These are phyloP conservation scores for Drosophila rubida DNA, from an alignment of 2,888 invertebrate genomes.

Conservation along the genomic window DNA sequence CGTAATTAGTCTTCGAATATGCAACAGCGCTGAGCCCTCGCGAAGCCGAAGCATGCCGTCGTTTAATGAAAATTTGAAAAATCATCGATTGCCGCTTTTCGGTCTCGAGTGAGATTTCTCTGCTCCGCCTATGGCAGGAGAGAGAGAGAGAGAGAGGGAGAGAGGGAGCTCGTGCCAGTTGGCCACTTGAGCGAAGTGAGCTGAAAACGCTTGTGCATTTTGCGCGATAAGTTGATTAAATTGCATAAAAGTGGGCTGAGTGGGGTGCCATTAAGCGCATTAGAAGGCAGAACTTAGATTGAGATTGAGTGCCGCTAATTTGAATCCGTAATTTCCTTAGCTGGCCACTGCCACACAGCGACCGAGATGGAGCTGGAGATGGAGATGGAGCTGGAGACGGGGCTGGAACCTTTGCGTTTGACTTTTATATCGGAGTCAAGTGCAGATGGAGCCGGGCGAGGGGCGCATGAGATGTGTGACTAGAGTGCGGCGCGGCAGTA, in stretches of 20 bases:
- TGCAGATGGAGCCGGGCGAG: not conserved
- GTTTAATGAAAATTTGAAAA: constrained; percentile 60
- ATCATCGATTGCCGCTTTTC: constrained; percentile 56
- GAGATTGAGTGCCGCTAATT: constrained; percentile 79
- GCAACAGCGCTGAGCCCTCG: constrained; percentile 50
- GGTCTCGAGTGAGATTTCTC: not conserved
- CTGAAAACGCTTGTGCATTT: constrained; percentile 55
- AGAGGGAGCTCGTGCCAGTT: not conserved
- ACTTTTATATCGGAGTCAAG: constrained; percentile 12
- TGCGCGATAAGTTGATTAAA: constrained; percentile 76
- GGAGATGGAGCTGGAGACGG: too few species aligned
- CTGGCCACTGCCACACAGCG: constrained; percentile 11
- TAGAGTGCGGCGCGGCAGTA: not conserved
- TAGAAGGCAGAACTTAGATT: constrained; percentile 71
- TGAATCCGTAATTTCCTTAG: constrained; percentile 74
- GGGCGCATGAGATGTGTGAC: not conserved
- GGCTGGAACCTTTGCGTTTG: constrained; percentile 6
- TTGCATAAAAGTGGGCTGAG: constrained; percentile 56
- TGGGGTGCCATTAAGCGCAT: constrained; percentile 64
- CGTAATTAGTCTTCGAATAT: constrained; percentile 65
- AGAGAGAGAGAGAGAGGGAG: not conserved
- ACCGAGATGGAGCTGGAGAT: too few species aligned
- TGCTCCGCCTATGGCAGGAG: not conserved
- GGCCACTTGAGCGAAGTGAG: constrained; percentile 37
- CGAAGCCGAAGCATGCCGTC: constrained; percentile 47